A percentile compares a stretch with the other conserved stretches of the same genome.
Conservation (phyloP, 2,797 vertebrate genomes). For the Pitangus sulphuratus region DNA sequence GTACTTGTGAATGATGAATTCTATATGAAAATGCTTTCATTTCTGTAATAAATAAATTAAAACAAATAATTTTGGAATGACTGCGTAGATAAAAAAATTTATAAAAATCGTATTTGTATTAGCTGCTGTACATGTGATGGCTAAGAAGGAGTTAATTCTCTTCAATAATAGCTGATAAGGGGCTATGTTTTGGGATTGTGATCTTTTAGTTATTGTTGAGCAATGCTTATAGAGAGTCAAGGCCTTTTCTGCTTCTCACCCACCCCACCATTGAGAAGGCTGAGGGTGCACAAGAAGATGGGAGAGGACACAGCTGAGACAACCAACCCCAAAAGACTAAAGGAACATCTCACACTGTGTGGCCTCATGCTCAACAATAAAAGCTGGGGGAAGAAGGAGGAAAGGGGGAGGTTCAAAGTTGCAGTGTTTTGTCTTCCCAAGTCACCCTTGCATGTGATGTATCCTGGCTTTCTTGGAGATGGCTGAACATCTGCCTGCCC, state of each 20-base stretch:
- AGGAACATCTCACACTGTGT: not conserved
- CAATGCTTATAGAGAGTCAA: not conserved
- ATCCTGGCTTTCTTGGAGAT: not conserved
- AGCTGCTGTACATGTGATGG: not conserved
- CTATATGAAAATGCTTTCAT: not conserved
- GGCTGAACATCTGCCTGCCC: not conserved
- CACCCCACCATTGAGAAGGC: not conserved
- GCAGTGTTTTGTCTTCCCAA: not conserved
- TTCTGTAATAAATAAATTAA: not conserved
- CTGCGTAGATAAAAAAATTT: not conserved
- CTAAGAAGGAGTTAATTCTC: not conserved
- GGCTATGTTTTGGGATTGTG: not conserved
- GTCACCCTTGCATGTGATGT: fast-evolving
- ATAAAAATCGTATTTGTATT: not conserved
- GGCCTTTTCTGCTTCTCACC: not conserved
- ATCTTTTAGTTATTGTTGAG: not conserved
- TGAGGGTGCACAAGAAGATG: not conserved
- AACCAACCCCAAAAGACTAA: not conserved
- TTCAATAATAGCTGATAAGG: not conserved
- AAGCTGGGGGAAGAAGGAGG: not conserved
- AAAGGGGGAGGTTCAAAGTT: fast-evolving
- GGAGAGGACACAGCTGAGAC: not conserved
- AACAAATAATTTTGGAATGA: not conserved
- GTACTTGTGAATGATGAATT: not conserved
- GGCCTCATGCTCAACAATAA: not conserved